These are phyloP conservation scores for Drosophila macrospina DNA, from an alignment of 2,888 invertebrate genomes.

Conservation along the genomic window DNA sequence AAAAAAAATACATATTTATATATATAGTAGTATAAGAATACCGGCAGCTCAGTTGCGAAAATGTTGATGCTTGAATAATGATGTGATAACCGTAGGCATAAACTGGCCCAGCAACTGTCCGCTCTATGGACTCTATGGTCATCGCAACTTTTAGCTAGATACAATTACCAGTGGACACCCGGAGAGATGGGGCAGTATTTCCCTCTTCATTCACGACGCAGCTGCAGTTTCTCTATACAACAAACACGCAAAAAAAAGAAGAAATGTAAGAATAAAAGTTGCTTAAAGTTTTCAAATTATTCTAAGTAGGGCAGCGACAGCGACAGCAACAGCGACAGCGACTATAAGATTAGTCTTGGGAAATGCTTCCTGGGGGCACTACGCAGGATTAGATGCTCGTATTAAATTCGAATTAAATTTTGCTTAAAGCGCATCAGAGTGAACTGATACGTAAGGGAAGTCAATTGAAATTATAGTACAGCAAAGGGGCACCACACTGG, in stretches of 20 bases:
- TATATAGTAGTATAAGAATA: slow-evolving; percentile 7
- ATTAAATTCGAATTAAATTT: slow-evolving; percentile 78
- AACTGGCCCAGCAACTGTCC: slow-evolving; percentile 57
- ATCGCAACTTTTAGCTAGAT: slow-evolving; percentile 55
- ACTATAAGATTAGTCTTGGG: slow-evolving; percentile 65
- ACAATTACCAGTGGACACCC: slow-evolving; percentile 55
- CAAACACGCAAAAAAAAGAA: slow-evolving; percentile 2
- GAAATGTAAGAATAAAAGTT: slow-evolving; percentile 18
- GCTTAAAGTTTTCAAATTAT: slow-evolving; percentile 79
- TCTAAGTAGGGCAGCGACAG: slow-evolving; percentile 73
- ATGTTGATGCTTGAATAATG: slow-evolving; percentile 80
- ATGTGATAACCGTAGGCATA: slow-evolving; percentile 81
- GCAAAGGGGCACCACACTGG: slow-evolving; percentile 1
- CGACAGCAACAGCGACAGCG: slow-evolving; percentile 24
- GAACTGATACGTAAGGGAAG: slow-evolving; percentile 68
- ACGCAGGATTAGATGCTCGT: slow-evolving; percentile 54
- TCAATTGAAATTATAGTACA: slow-evolving; percentile 58
- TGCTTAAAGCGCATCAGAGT: slow-evolving; percentile 73
- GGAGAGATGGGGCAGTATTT: neutral
- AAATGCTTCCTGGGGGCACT: slow-evolving; percentile 39
- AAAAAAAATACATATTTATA: no score
- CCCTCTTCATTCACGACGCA: slow-evolving; percentile 57
- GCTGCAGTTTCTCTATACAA: slow-evolving; percentile 62
- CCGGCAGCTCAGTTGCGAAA: slow-evolving; percentile 58
- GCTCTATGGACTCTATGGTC: slow-evolving; percentile 13